phyloP scores from a whole-genome alignment of 2,888 invertebrate species.

The Platycheirus rosarum region DNA sequence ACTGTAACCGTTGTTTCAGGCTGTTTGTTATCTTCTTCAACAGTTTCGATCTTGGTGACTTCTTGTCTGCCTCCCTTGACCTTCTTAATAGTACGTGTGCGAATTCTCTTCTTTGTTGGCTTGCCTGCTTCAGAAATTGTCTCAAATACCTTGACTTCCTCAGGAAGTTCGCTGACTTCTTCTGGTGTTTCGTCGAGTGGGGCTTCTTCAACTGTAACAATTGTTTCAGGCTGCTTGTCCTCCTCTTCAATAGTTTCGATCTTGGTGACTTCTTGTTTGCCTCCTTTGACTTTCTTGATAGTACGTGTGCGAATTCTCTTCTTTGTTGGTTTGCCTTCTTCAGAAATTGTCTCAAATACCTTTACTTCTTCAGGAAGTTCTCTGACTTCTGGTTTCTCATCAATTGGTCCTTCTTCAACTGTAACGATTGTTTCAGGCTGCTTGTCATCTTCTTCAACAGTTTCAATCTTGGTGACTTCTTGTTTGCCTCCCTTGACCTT shows the following conservation, averaged over 20 bases:
- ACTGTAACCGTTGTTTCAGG: slow-evolving; percentile 48
- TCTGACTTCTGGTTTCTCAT: slow-evolving; percentile 29
- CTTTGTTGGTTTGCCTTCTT: slow-evolving; percentile 41
- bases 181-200: slow-evolving; percentile 40
- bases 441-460: slow-evolving; percentile 43
- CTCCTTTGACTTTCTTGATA: slow-evolving; percentile 35
- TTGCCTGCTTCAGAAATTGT: slow-evolving; percentile 37
- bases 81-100: slow-evolving; percentile 40
- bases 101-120: slow-evolving; percentile 38
- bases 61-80: slow-evolving; percentile 46
- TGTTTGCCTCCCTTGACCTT: slow-evolving; percentile 42
- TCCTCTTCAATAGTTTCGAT: slow-evolving; percentile 43
- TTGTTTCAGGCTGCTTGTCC: slow-evolving; percentile 38
- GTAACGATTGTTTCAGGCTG: slow-evolving; percentile 43
- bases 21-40: slow-evolving; percentile 41
- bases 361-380: slow-evolving; percentile 44
- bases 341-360: slow-evolving; percentile 25
- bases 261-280: slow-evolving; percentile 49
- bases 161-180: slow-evolving; percentile 31
- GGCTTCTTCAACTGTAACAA: slow-evolving; percentile 36
- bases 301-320: slow-evolving; percentile 38
- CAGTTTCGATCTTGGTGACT: slow-evolving; percentile 43
- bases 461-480: slow-evolving; percentile 50
- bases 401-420: slow-evolving; percentile 36
- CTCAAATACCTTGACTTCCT: slow-evolving; percentile 28